These are phyloP conservation scores for Orthonychiurus folsomi DNA, from an alignment of 2,888 invertebrate genomes.

Conservation along the genomic window DNA sequence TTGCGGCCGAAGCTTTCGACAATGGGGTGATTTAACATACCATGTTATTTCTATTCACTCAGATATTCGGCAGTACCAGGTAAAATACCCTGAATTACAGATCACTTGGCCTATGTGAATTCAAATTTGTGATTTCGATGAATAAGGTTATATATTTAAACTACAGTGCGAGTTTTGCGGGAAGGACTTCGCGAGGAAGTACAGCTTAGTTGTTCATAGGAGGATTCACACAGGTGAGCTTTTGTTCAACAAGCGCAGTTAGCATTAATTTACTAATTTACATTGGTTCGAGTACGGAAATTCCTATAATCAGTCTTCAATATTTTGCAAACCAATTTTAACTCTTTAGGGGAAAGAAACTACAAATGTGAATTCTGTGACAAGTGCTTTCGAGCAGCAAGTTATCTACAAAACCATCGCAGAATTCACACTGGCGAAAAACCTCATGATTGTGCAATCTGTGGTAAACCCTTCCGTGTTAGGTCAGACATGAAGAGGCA, in stretches of 20 bases:
- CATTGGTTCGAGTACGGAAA: no score
- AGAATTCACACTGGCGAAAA: conserved; percentile 68
- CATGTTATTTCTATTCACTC: conserved; percentile 75
- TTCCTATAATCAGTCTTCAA: no score
- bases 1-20: conserved; percentile 69
- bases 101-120: no score
- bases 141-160: background rate
- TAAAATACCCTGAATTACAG: no score
- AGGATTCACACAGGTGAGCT: conserved; percentile 78
- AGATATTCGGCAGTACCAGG: conserved; percentile 62
- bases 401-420: conserved; percentile 73
- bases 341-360: no score
- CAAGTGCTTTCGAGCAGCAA: conserved; percentile 75
- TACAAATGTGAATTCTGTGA: conserved; percentile 76
- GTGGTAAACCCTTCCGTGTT: conserved; percentile 72
- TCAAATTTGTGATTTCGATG: no score
- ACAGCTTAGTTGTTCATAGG: conserved; percentile 73
- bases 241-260: no score
- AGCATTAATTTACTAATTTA: no score
- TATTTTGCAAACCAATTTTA: no score
- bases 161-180: conserved; percentile 41
- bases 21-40: conserved; percentile 81
- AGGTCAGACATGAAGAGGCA: conserved; percentile 76
- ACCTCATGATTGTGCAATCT: conserved; percentile 45
- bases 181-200: conserved; percentile 78